Evolutionary conservation across 1,140 invertebrate genomes (phyloP).

Genomic region (Geopemphigus sp.): DNA sequence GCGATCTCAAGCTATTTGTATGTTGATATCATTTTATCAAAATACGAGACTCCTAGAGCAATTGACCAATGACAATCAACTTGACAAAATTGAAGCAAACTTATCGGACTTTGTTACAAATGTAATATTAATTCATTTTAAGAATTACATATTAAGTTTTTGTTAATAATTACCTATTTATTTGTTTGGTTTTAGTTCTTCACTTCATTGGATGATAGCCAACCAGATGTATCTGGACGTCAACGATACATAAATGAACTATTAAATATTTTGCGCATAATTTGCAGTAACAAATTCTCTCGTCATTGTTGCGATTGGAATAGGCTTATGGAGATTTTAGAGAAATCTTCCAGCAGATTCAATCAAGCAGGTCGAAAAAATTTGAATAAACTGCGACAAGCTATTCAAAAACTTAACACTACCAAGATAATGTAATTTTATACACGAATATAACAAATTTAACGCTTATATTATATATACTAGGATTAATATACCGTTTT

Average conservation of each 20-base stretch:
- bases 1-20: conserved; percentile 64
- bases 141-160: not conserved
- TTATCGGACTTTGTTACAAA: conserved; percentile 23
- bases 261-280: conserved; percentile 20
- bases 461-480: not conserved
- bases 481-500: not conserved
- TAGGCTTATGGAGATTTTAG: conserved; percentile 8
- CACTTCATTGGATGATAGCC: conserved; percentile 27
- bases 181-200: conserved; percentile 32
- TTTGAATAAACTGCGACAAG: conserved; percentile 17
- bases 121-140: not conserved
- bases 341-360: not conserved
- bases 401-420: conserved; percentile 28
- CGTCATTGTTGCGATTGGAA: conserved; percentile 26
- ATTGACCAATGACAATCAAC: conserved; percentile 15
- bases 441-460: not conserved
- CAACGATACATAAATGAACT: conserved; percentile 40
- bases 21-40: conserved; percentile 63
- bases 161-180: not conserved
- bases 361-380: conserved; percentile 37
- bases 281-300: conserved; percentile 38
- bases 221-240: conserved; percentile 36
- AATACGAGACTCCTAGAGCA: conserved; percentile 56
- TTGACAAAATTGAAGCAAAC: conserved; percentile 28
- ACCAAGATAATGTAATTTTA: conserved; percentile 4